Base-by-base conservation (phyloP, 2,113 vertebrate genomes). In the Antechinus stuartii region DNA sequence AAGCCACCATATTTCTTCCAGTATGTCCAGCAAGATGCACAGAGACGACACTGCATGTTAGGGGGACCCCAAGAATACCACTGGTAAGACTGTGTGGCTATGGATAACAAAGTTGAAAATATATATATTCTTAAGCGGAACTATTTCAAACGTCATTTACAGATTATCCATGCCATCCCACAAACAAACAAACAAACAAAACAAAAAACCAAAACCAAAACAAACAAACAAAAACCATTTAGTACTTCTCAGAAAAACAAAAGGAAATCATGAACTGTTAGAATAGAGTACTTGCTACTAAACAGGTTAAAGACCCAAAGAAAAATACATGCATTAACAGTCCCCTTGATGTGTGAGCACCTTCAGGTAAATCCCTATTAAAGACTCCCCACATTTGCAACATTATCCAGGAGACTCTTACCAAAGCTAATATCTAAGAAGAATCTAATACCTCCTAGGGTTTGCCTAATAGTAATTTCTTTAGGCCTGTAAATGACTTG, bases 1-100 rank as follows among this genome's bases (percentile, higher is more conserved):
- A 99, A 99, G 90, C 99, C 99, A 95, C 99, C 99, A n/a, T 99
- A 99, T 98, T 99, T 99, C 98, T 99, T 99, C 99, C 99, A 99
- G 98, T 99, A 99, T 6, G 99, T 99, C 99, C 99, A 99, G 98
- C 99, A 99, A 98, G 99, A 99, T 89, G 99, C 99, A 96, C 99
- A 99, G 95, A 99, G 99, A 91, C 99, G 99, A 99, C 99, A 99
- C 99, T 99, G 99, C 99, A 99, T 99, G 99, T 99, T 99, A 97
- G 99, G 99, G 95, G 99, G 99, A 96, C 99, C 99, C 99, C 99
- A 99, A 96, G 99, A 99, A 99, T 99, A 99, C 99, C 99, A 99
- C 99, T 99, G 99, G 99, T 99, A 99, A 96, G 99, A 99, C 98
- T 99, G 99, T 98, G 99, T 99, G 97, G 99, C 99, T 99, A 97